A percentile compares a stretch with the other conserved stretches of the same genome.
Evolutionary conservation across 2,888 invertebrate species (phyloP).

Genomic region (Mimas tiliae): DNA sequence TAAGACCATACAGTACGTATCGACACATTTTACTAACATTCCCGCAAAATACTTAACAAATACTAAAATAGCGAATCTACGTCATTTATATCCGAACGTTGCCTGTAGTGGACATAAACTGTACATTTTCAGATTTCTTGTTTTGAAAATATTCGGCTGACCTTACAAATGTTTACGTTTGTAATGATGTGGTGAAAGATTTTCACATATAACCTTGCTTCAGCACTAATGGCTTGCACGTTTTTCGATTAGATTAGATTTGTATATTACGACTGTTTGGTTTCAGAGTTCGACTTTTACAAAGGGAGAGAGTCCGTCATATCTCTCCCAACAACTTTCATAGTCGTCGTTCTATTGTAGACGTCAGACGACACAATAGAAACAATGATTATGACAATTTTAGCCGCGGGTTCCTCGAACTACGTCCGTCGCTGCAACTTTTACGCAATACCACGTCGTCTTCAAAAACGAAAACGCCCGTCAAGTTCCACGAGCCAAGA

Average conservation of each 20-base stretch:
- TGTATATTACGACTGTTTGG: conserved; percentile 24
- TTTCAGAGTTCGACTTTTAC: conserved; percentile 60
- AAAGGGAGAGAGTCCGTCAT: conserved; percentile 43
- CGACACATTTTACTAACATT: conserved; percentile 46
- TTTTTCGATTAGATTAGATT: not conserved
- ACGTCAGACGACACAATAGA: conserved; percentile 42
- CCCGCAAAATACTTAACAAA: conserved; percentile 34
- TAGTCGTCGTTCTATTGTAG: conserved; percentile 48
- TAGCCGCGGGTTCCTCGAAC: conserved; percentile 62
- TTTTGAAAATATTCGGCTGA: conserved; percentile 40
- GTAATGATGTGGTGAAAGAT: conserved; percentile 29
- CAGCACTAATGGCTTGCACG: not conserved
- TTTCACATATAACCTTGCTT: conserved; percentile 6
- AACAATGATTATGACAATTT: conserved; percentile 71
- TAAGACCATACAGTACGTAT: conserved; percentile 35
- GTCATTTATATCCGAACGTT: conserved; percentile 47
- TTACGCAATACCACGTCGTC: conserved; percentile 50
- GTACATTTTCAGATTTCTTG: conserved; percentile 42
- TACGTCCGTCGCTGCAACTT: conserved; percentile 55
- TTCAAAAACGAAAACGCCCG: conserved; percentile 49
- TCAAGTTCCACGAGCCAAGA: conserved; percentile 66
- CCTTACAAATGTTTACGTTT: conserved; percentile 34
- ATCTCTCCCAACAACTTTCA: conserved; percentile 38
- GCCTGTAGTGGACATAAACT: not conserved
- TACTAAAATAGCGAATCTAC: conserved; percentile 55